phyloP scores from a whole-genome alignment of 1,140 invertebrate genomes.

The Papilio polytes region DNA sequence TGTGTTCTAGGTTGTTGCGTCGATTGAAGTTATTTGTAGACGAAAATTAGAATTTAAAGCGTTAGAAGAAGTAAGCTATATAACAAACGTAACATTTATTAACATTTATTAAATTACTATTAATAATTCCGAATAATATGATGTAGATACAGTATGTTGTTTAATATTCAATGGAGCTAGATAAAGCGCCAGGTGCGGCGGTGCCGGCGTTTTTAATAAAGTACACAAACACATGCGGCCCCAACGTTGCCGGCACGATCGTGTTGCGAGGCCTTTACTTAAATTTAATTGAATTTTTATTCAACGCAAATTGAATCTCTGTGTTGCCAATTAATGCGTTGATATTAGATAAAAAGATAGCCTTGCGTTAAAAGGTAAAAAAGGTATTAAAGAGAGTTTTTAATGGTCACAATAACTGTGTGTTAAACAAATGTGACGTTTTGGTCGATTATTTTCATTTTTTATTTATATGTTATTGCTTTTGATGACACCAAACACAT shows the following conservation, averaged over 20 bases:
- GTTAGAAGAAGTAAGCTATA: no score
- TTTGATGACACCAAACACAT: no score
- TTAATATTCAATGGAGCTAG: slow-evolving; percentile 14
- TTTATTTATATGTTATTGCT: no score
- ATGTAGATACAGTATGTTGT: background rate
- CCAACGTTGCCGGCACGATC: background rate
- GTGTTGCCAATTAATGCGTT: background rate
- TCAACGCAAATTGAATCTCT: slow-evolving; percentile 16
- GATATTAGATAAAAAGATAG: background rate
- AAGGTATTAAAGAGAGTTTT: background rate
- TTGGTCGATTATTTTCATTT: no score
- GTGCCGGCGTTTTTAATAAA: slow-evolving; percentile 27
- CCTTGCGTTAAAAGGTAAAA: background rate
- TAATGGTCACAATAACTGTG: background rate
- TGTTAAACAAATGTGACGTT: background rate
- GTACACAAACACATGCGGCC: slow-evolving; percentile 20
- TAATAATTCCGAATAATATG: background rate
- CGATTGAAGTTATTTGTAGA: no score
- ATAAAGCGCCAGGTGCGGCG: slow-evolving; percentile 16
- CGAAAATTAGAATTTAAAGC: no score
- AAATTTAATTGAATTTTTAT: slow-evolving; percentile 20
- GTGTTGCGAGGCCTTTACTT: slow-evolving; percentile 6
- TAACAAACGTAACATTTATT: no score
- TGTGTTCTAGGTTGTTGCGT: no score
- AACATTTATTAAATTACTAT: background rate